Evolutionary conservation across 2,888 invertebrate genomes (phyloP).

Genomic region (Aleiodes testaceus): DNA sequence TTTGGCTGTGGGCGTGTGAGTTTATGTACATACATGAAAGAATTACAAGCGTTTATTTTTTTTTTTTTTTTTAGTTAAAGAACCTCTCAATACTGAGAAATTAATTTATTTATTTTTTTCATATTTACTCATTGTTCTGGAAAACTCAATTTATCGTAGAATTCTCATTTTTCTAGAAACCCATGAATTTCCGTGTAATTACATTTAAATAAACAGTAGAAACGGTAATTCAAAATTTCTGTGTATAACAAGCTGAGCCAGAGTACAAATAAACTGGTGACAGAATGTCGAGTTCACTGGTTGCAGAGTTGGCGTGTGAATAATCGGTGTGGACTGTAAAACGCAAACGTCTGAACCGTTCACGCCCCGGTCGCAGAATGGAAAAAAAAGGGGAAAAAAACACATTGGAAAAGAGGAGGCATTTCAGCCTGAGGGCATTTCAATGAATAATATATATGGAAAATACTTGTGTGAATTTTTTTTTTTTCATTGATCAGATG

Average conservation of each 20-base stretch:
- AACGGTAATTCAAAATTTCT: conserved; percentile 18
- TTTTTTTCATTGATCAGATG: neutral
- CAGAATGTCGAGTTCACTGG: conserved; percentile 39
- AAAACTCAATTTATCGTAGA: too few species aligned
- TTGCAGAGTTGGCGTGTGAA: conserved; percentile 52
- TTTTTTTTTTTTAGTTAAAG: neutral
- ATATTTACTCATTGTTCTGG: too few species aligned
- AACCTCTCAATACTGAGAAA: too few species aligned
- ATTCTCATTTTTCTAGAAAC: neutral
- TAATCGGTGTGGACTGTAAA: conserved; percentile 53
- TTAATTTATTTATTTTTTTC: too few species aligned
- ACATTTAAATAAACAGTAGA: neutral
- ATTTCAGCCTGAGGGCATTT: neutral
- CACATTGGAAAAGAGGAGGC: too few species aligned
- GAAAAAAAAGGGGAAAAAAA: too few species aligned
- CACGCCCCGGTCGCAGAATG: conserved; percentile 17
- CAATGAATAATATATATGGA: conserved; percentile 20
- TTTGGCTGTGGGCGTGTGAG: conserved; percentile 49
- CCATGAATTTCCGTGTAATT: conserved; percentile 5
- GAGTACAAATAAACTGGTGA: conserved; percentile 45
- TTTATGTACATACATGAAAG: conserved; percentile 15
- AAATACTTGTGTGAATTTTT: too few species aligned
- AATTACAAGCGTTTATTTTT: conserved; percentile 11
- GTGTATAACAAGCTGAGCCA: neutral
- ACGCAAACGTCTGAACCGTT: conserved; percentile 48